Evolutionary conservation across 2,888 invertebrate species (phyloP), one percentile per base, ranked within the genome.

Genomic region (Zygaena filipendulae): DNA sequence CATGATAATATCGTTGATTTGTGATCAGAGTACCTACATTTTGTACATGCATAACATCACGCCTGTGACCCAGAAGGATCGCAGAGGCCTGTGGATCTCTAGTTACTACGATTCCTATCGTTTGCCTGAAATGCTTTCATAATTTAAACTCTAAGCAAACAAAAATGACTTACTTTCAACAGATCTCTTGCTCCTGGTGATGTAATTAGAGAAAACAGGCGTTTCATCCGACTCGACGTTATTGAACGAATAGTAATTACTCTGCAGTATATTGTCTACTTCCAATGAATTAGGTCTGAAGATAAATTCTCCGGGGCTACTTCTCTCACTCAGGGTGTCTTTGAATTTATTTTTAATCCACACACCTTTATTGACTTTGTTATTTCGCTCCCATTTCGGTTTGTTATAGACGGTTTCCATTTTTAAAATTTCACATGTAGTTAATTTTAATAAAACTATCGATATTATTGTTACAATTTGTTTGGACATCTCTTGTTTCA

Each of bases 301-400:
- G 13, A 74, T 52, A 23, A 64, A 71, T 2, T 59, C 48, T 0
- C 59, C 59, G 0, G 37, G 11, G 1, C 32, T 45, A 0, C 39
- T 28, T 7, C 47, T 57, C 1, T 51, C 52, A 1, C 34, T 38
- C 0, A 43, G 8, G 10, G 45, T 48, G 0, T 50, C 43, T 1
- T 41, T 38, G 0, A 32, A 22, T 2, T 47, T 49, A 31, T 42
- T 51, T 1, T 49, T 45, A 0, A 59, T 33, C 75, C 74, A 75
- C 1, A 70, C 39, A 0, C 69, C 63, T 40, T 69, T 72, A 23
- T 70, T 75, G 0, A 75, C 39, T 0, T 68, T 43, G 21, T 64
- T 75, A 27, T 61, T 69, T n/a, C 58, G 42, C 8, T 74, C 69
- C 8, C 59, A 29, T 19, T 47, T 58, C 0, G 61, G 56, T 9